Percentiles rank a stretch among this genome's conserved stretches.
Evolutionary conservation across 1,140 invertebrate genomes (phyloP).

Genomic region (Lamellibrachia luymesi): DNA sequence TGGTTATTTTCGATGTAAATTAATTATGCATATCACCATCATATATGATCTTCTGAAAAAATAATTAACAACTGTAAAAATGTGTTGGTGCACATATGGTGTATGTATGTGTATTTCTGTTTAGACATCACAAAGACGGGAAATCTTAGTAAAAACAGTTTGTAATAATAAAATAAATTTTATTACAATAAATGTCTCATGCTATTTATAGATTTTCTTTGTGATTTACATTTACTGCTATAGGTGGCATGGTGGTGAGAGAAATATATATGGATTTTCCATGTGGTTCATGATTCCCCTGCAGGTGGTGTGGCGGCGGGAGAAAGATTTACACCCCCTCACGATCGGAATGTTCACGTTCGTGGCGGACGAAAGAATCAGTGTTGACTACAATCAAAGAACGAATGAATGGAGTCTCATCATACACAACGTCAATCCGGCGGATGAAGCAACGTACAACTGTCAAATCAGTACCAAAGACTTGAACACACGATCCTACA

Average conservation of each 20-base stretch:
- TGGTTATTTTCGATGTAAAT: too few relatives aligned
- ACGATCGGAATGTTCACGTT: slow-evolving; percentile 31
- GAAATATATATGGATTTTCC: background rate
- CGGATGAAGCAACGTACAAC: slow-evolving; percentile 28
- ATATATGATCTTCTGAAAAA: too few relatives aligned
- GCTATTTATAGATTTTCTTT: background rate
- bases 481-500: slow-evolving; percentile 12
- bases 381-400: slow-evolving; percentile 22
- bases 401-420: slow-evolving; percentile 30
- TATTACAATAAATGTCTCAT: too few relatives aligned
- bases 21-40: too few relatives aligned
- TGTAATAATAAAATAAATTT: too few relatives aligned
- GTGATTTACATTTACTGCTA: background rate
- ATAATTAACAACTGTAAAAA: too few relatives aligned
- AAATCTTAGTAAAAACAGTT: too few relatives aligned
- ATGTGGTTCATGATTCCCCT: background rate
- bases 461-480: slow-evolving; percentile 31
- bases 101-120: too few relatives aligned
- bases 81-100: too few relatives aligned
- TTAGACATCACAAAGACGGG: too few relatives aligned
- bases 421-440: slow-evolving; percentile 28
- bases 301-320: slow-evolving; percentile 28
- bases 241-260: background rate
- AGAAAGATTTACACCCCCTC: slow-evolving; percentile 24
- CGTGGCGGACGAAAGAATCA: slow-evolving; percentile 26